Conservation (phyloP, 2,888 invertebrate genomes). For the Ormyrus rosae region DNA sequence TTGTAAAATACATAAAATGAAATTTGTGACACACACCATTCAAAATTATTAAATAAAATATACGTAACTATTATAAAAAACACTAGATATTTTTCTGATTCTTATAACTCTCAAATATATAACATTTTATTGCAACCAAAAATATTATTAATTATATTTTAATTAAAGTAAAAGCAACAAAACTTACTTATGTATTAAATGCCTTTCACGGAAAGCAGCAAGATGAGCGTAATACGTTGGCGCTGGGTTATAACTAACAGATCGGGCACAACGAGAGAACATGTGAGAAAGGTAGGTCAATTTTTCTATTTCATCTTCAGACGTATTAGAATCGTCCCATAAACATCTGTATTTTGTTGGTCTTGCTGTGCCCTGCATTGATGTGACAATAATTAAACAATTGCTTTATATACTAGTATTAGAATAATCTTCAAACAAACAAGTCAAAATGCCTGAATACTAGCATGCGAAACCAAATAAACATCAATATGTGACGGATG, state of each 20-base stretch:
- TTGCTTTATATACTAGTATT: neutral
- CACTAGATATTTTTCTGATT: too few species aligned
- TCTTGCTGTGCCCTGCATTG: conserved; percentile 85
- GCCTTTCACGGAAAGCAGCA: conserved; percentile 85
- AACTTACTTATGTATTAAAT: conserved; percentile 77
- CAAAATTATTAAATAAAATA: too few species aligned
- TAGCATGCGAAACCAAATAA: conserved; percentile 84
- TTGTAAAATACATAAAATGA: too few species aligned
- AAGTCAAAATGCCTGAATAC: conserved; percentile 71
- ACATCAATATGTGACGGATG: conserved; percentile 93
- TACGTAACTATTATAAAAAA: too few species aligned
- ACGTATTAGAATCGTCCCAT: conserved; percentile 85
- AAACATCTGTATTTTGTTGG: conserved; percentile 92
- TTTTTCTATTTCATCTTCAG: conserved; percentile 86
- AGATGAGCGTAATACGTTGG: conserved; percentile 93
- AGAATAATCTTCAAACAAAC: neutral
- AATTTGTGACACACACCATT: too few species aligned
- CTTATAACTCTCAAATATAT: too few species aligned
- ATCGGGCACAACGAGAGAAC: conserved; percentile 88
- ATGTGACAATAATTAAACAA: neutral
- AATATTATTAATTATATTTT: neutral
- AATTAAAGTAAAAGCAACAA: conserved; percentile 5
- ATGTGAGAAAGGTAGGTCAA: conserved; percentile 90
- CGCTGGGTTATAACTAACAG: conserved; percentile 91
- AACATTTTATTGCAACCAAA: too few species aligned